phyloP scores from a whole-genome alignment of 1,140 invertebrate species.

The Pseudomyrmex concolor region DNA sequence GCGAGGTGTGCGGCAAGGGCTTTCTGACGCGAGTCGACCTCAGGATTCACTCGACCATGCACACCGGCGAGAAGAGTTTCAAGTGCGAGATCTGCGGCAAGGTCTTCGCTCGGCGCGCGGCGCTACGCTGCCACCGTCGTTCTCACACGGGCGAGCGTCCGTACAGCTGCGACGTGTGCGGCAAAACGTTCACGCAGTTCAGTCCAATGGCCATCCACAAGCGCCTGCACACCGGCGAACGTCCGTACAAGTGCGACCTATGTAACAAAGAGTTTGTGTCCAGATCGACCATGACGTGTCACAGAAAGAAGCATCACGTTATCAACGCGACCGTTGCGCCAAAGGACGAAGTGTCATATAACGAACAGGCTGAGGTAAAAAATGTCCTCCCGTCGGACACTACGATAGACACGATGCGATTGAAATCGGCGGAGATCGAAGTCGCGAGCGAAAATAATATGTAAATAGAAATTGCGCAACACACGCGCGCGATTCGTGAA shows the following conservation, averaged over 20 bases:
- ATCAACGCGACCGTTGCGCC: conserved; percentile 14
- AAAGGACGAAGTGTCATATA: conserved; percentile 77
- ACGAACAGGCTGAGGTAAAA: conserved; percentile 57
- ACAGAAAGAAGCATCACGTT: conserved; percentile 86
- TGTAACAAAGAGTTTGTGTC: conserved; percentile 88
- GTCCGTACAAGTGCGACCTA: conserved; percentile 91
- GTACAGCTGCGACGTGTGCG: conserved; percentile 88
- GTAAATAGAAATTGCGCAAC: background rate
- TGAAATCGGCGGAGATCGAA: conserved; percentile 71
- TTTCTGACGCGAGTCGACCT: conserved; percentile 88
- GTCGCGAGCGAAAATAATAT: background rate
- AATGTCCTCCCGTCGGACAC: conserved; percentile 61
- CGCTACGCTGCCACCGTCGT: conserved; percentile 88
- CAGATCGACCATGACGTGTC: conserved; percentile 87
- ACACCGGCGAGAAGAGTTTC: conserved; percentile 90
- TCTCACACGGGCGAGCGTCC: conserved; percentile 90
- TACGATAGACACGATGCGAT: conserved; percentile 66
- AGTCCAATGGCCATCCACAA: conserved; percentile 88
- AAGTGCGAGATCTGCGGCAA: conserved; percentile 89
- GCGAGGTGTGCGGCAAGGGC: conserved; percentile 88
- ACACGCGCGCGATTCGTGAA: background rate
- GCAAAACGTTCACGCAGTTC: conserved; percentile 88
- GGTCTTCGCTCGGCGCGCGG: conserved; percentile 89
- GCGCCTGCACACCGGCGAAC: conserved; percentile 91
- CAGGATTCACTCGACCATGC: conserved; percentile 88